Conservation (phyloP, 2,888 invertebrate genomes). For the Lepidonotus clava region DNA sequence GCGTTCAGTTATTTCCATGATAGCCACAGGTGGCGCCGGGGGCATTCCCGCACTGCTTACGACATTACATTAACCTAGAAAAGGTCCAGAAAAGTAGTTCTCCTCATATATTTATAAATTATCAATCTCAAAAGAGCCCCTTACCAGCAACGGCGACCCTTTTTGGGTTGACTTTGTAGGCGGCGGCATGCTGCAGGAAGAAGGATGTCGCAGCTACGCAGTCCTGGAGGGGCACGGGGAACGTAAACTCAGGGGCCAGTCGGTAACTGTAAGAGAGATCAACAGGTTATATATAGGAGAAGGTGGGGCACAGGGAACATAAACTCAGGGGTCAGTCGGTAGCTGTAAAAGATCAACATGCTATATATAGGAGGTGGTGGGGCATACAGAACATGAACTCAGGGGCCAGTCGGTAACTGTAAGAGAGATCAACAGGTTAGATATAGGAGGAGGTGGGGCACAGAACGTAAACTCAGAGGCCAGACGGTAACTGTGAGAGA, state of each 20-base stretch:
- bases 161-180: not conserved
- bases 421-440: not conserved
- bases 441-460: not conserved
- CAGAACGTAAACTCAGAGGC: conserved; percentile 11
- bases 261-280: conserved; percentile 31
- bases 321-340: conserved; percentile 37
- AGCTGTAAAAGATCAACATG: not conserved
- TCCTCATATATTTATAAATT: not conserved
- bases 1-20: too few species aligned
- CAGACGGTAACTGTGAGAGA: conserved; percentile 25
- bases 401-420: conserved; percentile 43
- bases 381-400: conserved; percentile 1
- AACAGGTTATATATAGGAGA: not conserved
- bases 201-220: conserved; percentile 26
- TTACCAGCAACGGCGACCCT: conserved; percentile 10
- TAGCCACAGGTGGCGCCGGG: too few species aligned
- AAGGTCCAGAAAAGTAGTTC: not conserved
- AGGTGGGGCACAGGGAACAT: not conserved
- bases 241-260: conserved; percentile 30
- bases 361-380: not conserved
- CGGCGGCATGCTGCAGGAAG: not conserved
- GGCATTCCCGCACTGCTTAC: too few species aligned
- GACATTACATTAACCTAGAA: too few species aligned
- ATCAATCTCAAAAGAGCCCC: not conserved
- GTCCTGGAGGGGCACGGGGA: conserved; percentile 4